These are phyloP conservation scores for Pseudotriccus pelzelni DNA, from an alignment of 2,797 vertebrate species.

Conservation along the genomic window DNA sequence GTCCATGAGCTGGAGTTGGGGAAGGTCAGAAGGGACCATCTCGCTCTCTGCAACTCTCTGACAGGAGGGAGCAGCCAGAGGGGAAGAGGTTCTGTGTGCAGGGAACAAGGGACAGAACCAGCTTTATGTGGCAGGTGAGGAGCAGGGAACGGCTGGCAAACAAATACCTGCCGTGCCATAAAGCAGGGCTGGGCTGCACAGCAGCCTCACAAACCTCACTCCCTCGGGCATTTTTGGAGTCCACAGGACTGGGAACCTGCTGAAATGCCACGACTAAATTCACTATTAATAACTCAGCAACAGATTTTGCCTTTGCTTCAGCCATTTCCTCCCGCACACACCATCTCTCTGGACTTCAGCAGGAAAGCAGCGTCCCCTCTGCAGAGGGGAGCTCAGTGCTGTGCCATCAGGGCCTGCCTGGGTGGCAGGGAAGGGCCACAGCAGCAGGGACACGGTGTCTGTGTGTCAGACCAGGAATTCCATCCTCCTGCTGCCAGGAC, in stretches of 20 bases:
- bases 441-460: background rate
- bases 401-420: background rate
- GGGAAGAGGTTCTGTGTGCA: background rate
- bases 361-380: background rate
- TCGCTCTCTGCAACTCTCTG: background rate
- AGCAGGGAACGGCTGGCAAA: background rate
- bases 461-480: background rate
- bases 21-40: background rate
- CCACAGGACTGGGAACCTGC: background rate
- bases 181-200: background rate
- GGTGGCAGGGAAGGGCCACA: background rate
- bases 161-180: background rate
- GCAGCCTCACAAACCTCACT: background rate
- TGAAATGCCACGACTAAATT: background rate
- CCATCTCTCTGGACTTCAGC: background rate
- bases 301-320: background rate
- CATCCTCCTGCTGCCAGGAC: rapidly evolving
- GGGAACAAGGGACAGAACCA: background rate
- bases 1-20: background rate
- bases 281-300: background rate
- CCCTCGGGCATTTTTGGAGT: background rate
- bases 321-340: background rate
- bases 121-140: background rate
- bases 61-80: background rate
- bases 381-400: background rate